Evolutionary conservation across 2,113 vertebrate species (phyloP).

Genomic region (Embiotoca jacksoni): DNA sequence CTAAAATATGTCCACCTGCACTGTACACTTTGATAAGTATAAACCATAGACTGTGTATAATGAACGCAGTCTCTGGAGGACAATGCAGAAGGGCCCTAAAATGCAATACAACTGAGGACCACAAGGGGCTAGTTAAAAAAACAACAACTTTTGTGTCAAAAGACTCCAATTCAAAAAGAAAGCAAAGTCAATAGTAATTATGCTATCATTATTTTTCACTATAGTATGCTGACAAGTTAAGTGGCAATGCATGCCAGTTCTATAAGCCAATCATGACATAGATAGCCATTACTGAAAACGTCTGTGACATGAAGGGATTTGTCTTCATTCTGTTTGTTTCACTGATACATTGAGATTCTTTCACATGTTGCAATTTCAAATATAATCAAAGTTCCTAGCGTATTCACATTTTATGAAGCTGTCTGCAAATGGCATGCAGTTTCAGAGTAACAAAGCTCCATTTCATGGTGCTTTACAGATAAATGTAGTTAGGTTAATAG

Average conservation of each 20-base stretch:
- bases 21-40: too few relatives aligned
- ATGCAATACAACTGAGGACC: too few relatives aligned
- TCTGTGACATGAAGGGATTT: constrained; percentile 26
- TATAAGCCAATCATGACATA: constrained; percentile 18
- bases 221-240: constrained; percentile 3
- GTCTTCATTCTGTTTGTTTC: constrained; percentile 9
- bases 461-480: constrained; percentile 37
- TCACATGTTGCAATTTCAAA: constrained; percentile 39
- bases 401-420: constrained; percentile 10
- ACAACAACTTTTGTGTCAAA: too few relatives aligned
- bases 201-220: constrained; percentile 5
- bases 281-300: constrained; percentile 8
- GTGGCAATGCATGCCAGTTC: constrained; percentile 21
- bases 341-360: constrained; percentile 30
- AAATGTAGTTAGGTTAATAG: constrained; percentile 36
- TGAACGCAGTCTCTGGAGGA: too few relatives aligned
- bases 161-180: too few relatives aligned
- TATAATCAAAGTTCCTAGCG: constrained; percentile 7
- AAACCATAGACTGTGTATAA: too few relatives aligned
- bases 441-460: constrained; percentile 5
- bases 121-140: too few relatives aligned
- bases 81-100: too few relatives aligned
- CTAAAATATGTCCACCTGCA: too few relatives aligned
- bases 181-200: constrained; percentile 31
- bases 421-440: constrained; percentile 3